Evolutionary conservation across 2,113 vertebrate species (phyloP).

Genomic region (Lampris megalopsis): DNA sequence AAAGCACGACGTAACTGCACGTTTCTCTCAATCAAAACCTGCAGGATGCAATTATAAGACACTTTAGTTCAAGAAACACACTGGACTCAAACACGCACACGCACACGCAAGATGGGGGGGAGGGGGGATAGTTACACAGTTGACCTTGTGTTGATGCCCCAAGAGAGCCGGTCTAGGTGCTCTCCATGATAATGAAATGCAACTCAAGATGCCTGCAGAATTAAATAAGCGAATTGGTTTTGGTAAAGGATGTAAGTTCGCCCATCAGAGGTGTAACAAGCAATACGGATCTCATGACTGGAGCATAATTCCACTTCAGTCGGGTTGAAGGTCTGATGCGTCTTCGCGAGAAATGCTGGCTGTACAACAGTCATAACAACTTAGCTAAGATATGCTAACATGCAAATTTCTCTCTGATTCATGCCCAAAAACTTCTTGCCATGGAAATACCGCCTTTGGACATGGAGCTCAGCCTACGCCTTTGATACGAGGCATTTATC

Average conservation of each 20-base stretch:
- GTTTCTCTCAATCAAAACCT: slow-evolving; percentile 31
- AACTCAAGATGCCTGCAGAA: neutral
- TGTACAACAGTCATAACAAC: neutral
- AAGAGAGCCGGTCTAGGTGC: slow-evolving; percentile 6
- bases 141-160: neutral
- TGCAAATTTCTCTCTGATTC: neutral
- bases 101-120: no score
- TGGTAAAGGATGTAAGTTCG: neutral
- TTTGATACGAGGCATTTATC: slow-evolving; percentile 6
- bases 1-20: slow-evolving; percentile 52
- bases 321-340: neutral
- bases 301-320: neutral
- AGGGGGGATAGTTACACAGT: neutral
- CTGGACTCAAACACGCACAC: no score
- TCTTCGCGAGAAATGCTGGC: neutral
- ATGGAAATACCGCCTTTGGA: neutral
- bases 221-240: slow-evolving; percentile 6
- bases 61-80: neutral
- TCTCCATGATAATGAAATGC: slow-evolving; percentile 50
- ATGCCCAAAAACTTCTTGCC: neutral
- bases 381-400: neutral
- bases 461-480: neutral
- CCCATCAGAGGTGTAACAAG: neutral
- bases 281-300: neutral
- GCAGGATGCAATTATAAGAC: neutral